Percentiles rank a stretch among this genome's conserved stretches.
These are phyloP conservation scores for Xiphorhynchus elegans DNA, from an alignment of 2,113 vertebrate genomes.

Conservation along the genomic window DNA sequence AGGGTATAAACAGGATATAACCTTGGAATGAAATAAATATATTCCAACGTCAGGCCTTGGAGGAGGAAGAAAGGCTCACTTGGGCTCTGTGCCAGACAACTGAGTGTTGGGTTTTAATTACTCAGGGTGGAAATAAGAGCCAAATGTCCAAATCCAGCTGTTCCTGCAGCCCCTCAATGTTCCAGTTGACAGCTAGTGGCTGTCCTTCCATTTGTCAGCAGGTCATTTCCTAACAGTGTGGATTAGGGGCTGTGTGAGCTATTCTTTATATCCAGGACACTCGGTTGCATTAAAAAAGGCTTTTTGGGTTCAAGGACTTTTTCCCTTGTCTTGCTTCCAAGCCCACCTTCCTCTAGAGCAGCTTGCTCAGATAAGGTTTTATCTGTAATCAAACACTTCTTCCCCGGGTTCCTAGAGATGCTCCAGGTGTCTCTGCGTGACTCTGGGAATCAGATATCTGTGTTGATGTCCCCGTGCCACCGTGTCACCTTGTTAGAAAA, in stretches of 20 bases:
- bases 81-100: background rate
- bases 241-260: accelerated
- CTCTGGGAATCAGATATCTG: background rate
- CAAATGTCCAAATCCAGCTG: background rate
- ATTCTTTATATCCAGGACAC: accelerated
- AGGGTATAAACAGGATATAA: background rate
- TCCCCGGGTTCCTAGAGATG: background rate
- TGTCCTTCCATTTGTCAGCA: background rate
- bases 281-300: accelerated
- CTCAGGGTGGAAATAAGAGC: background rate
- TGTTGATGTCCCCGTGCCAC: background rate
- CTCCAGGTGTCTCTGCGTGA: background rate
- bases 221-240: background rate
- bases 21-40: constrained; percentile 23
- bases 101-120: background rate
- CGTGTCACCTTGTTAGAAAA: background rate
- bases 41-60: background rate
- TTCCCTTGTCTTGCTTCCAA: background rate
- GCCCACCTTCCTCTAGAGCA: accelerated
- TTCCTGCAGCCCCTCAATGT: background rate
- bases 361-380: background rate
- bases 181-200: background rate
- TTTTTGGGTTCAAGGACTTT: background rate
- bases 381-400: background rate
- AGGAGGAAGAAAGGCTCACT: background rate